These are phyloP conservation scores for Nansenia antarctica DNA, from an alignment of 2,113 vertebrate genomes.

Conservation along the genomic window DNA sequence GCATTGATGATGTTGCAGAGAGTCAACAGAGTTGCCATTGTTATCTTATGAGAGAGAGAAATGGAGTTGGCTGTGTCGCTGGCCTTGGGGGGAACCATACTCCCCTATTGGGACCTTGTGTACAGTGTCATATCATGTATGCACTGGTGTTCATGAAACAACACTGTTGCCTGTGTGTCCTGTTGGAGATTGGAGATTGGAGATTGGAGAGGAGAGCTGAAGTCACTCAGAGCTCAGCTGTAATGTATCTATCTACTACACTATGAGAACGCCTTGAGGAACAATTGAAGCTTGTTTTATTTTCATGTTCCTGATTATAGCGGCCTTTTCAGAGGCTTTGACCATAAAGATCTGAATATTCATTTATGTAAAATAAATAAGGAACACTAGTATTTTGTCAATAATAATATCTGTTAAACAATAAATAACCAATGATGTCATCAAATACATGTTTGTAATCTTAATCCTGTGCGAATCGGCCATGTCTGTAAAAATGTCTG, in stretches of 20 bases:
- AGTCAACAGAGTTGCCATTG: constrained; percentile 19
- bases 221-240: background rate
- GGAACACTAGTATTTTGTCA: too few species aligned
- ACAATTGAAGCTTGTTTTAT: background rate
- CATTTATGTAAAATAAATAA: too few species aligned
- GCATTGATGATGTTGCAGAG: constrained; percentile 18
- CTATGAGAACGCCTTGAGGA: background rate
- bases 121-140: background rate
- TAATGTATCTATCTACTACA: background rate
- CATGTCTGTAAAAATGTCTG: too few species aligned
- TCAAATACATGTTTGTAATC: too few species aligned
- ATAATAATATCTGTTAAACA: too few species aligned
- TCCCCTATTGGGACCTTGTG: background rate
- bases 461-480: too few species aligned
- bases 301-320: background rate
- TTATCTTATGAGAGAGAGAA: background rate
- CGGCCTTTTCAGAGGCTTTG: background rate
- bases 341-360: too few species aligned
- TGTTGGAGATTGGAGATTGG: background rate
- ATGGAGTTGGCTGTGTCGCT: background rate
- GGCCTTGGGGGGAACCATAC: background rate
- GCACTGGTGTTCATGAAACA: background rate
- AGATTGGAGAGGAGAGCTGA: background rate
- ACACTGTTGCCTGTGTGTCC: background rate
- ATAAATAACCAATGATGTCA: too few species aligned